Conservation (phyloP, 2,113 vertebrate species). For the Crotalus tigris region DNA sequence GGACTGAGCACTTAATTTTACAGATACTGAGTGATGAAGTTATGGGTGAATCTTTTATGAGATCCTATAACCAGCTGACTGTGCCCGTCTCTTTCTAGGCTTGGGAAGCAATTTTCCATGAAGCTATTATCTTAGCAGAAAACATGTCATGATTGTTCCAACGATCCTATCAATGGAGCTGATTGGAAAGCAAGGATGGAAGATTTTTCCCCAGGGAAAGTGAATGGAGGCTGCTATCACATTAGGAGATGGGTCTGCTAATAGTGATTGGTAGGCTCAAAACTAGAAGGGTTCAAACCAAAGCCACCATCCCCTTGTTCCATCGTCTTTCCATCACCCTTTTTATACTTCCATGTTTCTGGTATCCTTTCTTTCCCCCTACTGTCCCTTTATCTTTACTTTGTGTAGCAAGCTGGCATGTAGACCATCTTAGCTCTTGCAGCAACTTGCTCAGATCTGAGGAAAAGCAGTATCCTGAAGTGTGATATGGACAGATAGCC, state of each 20-base stretch:
- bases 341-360: not conserved
- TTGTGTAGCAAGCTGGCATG: not conserved
- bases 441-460: not conserved
- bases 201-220: not conserved
- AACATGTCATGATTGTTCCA: not conserved
- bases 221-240: not conserved
- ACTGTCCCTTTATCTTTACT: not conserved
- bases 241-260: not conserved
- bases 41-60: not conserved
- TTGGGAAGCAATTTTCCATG: not conserved
- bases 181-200: not conserved
- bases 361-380: not conserved
- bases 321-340: not conserved
- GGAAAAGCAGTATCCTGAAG: not conserved
- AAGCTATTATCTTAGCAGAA: not conserved
- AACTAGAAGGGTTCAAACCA: not conserved
- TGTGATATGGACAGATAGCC: not conserved
- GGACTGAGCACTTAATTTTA: slow-evolving; percentile 16
- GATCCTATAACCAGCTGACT: not conserved
- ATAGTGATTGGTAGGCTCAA: not conserved
- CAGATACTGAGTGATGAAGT: slow-evolving; percentile 19
- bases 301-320: too few species aligned
- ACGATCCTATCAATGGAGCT: not conserved
- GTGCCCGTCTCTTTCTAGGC: not conserved
- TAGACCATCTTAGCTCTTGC: not conserved